phyloP scores from a whole-genome alignment of 2,888 invertebrate genomes.

The Rhopalosiphum nymphaeae region DNA sequence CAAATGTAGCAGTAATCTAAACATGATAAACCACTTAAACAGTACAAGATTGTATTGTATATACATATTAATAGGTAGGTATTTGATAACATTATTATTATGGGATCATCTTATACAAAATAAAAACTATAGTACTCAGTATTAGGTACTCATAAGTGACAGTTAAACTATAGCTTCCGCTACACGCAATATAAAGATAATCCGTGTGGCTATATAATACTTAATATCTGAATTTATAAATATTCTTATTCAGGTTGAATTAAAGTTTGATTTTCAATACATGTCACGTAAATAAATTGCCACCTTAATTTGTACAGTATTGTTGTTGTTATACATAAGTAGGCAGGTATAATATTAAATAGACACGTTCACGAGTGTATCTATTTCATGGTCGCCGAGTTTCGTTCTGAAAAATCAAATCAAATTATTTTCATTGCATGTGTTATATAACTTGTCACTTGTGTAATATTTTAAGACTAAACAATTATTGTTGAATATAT shows the following conservation, averaged over 20 bases:
- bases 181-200: not conserved
- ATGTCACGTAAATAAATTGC: not conserved
- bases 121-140: not conserved
- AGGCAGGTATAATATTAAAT: not conserved
- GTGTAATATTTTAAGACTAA: not conserved
- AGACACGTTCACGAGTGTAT: not conserved
- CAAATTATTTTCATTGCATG: not conserved
- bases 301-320: not conserved
- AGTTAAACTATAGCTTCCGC: not conserved
- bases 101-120: not conserved
- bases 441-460: not conserved
- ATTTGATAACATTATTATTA: not conserved
- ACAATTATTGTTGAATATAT: not conserved
- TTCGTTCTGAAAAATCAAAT: conserved; percentile 15
- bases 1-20: not conserved
- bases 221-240: not conserved
- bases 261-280: conserved; percentile 21
- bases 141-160: not conserved
- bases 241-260: not conserved
- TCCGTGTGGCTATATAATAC: not conserved
- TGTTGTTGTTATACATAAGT: not conserved
- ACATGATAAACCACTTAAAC: conserved; percentile 14
- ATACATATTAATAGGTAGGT: not conserved
- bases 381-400: conserved; percentile 25
- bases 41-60: not conserved